Percentiles rank a stretch among this genome's conserved stretches.
Evolutionary conservation across 2,888 invertebrate genomes (phyloP).

Genomic region (Congeria kusceri): DNA sequence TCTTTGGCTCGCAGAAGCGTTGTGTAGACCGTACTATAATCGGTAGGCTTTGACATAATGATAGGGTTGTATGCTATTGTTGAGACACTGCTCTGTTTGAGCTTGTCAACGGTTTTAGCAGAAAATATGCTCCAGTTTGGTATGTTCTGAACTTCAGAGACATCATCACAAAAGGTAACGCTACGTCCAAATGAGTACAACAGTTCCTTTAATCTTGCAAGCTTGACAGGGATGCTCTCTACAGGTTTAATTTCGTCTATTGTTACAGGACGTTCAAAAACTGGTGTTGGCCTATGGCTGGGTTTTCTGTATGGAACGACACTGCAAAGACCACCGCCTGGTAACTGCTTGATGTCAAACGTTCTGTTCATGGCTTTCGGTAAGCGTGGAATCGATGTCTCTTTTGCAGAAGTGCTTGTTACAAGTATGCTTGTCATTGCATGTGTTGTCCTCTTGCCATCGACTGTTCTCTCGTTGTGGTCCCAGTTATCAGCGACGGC

Average conservation of each 20-base stretch:
- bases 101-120: too few species aligned
- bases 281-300: neutral
- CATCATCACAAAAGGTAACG: neutral
- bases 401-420: neutral
- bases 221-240: neutral
- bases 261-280: neutral
- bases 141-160: neutral
- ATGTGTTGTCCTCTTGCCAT: constrained; percentile 31
- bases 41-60: constrained; percentile 4
- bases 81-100: too few species aligned
- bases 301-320: neutral
- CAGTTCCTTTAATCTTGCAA: neutral
- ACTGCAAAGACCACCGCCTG: neutral
- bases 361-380: constrained; percentile 3
- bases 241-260: neutral
- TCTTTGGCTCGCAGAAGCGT: neutral
- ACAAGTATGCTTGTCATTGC: constrained; percentile 28
- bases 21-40: constrained; percentile 7
- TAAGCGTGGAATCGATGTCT: neutral
- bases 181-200: neutral
- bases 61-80: neutral
- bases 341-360: constrained; percentile 2
- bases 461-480: constrained; percentile 25
- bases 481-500: constrained; percentile 35
- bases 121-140: constrained; percentile 3